Evolutionary conservation across 2,888 invertebrate species (phyloP).

Genomic region (Furcula furcula): DNA sequence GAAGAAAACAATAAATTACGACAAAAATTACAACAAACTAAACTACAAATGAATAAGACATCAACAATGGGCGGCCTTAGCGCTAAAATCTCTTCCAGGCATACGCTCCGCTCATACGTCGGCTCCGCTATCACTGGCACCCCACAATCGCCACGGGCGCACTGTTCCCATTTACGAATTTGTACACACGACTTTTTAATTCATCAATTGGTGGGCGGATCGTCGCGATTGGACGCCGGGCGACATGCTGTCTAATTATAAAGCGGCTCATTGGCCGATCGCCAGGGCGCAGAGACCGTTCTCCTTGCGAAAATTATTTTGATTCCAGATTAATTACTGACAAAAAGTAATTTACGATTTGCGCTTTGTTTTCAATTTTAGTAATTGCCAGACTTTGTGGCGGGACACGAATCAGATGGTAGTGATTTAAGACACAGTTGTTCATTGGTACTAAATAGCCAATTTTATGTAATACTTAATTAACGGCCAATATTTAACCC

Average conservation of each 20-base stretch:
- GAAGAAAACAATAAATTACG: too few species aligned
- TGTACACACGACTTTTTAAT: slow-evolving; percentile 61
- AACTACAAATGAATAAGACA: too few species aligned
- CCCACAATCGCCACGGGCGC: slow-evolving; percentile 43
- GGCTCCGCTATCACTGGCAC: slow-evolving; percentile 18
- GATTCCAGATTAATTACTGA: not conserved
- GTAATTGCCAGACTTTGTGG: not conserved
- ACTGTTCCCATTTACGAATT: slow-evolving; percentile 71
- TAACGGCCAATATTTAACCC: too few species aligned
- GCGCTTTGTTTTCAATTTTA: not conserved
- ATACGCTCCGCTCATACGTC: slow-evolving; percentile 3
- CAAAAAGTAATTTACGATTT: not conserved
- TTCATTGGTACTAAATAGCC: too few species aligned
- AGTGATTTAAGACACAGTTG: too few species aligned
- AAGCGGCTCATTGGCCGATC: slow-evolving; percentile 35
- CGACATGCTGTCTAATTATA: slow-evolving; percentile 68
- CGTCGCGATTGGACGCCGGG: slow-evolving; percentile 32
- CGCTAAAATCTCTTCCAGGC: not conserved
- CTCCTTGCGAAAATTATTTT: not conserved
- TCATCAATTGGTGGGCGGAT: slow-evolving; percentile 61
- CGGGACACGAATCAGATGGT: too few species aligned
- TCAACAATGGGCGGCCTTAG: too few species aligned
- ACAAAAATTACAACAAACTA: too few species aligned
- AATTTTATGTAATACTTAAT: too few species aligned
- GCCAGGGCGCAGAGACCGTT: slow-evolving; percentile 5